Conservation (phyloP, 2,888 invertebrate genomes). For the Drosophila meridionalis region DNA sequence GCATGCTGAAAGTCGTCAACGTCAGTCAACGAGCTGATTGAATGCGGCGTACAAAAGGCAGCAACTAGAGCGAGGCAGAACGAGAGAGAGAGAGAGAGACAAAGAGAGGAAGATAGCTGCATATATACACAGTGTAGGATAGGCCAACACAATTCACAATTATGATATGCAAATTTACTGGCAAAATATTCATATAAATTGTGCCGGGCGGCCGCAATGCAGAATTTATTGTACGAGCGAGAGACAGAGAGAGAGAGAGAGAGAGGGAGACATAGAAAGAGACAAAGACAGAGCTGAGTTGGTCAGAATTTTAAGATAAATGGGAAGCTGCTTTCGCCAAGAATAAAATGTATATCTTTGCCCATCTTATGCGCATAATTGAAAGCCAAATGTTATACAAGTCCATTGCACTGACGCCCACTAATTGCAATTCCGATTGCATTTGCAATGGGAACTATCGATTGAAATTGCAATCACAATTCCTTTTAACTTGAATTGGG, state of each 20-base stretch:
- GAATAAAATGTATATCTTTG: background rate
- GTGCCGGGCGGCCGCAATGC: conserved; percentile 24
- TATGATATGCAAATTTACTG: conserved; percentile 65
- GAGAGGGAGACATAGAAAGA: background rate
- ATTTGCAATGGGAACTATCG: background rate
- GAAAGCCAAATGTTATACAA: conserved; percentile 3
- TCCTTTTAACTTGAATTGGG: background rate
- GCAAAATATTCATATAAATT: conserved; percentile 64
- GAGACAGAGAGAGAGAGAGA: background rate
- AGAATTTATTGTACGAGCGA: conserved; percentile 39
- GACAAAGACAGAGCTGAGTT: conserved; percentile 10
- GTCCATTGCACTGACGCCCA: conserved; percentile 7
- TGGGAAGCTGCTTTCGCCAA: conserved; percentile 12
- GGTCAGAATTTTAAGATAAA: conserved; percentile 21
- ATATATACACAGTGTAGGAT: conserved; percentile 11
- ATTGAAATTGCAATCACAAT: conserved; percentile 1
- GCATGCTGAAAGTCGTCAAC: conserved; percentile 51
- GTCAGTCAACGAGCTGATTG: conserved; percentile 58
- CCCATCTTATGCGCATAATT: conserved; percentile 23
- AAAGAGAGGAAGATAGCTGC: conserved; percentile 6
- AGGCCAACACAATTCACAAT: conserved; percentile 66
- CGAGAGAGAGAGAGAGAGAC: background rate
- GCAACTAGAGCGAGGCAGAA: background rate
- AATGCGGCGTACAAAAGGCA: conserved; percentile 46
- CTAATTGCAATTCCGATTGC: conserved; percentile 6